Evolutionary conservation across 1,140 invertebrate genomes (phyloP), one percentile per base, ranked within the genome.

Genomic region (Tigriopus japonicus): DNA sequence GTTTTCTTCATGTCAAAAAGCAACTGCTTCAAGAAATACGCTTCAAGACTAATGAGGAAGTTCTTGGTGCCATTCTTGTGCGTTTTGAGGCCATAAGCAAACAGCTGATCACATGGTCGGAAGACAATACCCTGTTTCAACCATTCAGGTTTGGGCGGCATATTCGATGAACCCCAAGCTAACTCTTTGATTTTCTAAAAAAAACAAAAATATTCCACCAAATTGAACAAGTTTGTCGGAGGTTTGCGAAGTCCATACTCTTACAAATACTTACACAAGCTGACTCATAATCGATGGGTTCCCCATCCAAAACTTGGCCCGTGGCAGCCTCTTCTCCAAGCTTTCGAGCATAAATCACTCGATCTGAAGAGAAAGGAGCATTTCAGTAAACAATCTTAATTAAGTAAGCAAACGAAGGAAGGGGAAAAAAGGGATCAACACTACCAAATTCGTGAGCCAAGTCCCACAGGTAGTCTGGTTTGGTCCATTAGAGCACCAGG

Each of bases 1-100:
- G 58, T 59, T 62, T 65, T 66, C 55, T 58, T 58, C 42, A 41
- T 62, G 64, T 68, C 78, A 65, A 85, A 84, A n/a, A 84, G 70
- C 52, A 84, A 72, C 67, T 80, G 76, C 65, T 83, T 84, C 15
- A 80, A 60, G 67, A 84, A 76, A 56, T 79, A 74, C 3, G 81
- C 81, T 65, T 83, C 81, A 0, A 84, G 72, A 9, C 76, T 80
- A 0, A 81, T 76, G 9, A 82, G 69, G 14, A 84, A 68, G 0
- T 80, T 80, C 60, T 67, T 66, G 1, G 80, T 78, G 0, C 78
- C 77, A 63, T 81, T 82, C 58, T 78, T 72, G 0, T 77, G 74
- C n/a, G 76, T 74, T 60, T 74, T 73, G 13, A 82, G 64, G 13
- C 79, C 79, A 62, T 78, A 82, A 0, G 72, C 76, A 35, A 80